Base-by-base conservation (phyloP, 2,113 vertebrate species). In the Pelobates fuscus region DNA sequence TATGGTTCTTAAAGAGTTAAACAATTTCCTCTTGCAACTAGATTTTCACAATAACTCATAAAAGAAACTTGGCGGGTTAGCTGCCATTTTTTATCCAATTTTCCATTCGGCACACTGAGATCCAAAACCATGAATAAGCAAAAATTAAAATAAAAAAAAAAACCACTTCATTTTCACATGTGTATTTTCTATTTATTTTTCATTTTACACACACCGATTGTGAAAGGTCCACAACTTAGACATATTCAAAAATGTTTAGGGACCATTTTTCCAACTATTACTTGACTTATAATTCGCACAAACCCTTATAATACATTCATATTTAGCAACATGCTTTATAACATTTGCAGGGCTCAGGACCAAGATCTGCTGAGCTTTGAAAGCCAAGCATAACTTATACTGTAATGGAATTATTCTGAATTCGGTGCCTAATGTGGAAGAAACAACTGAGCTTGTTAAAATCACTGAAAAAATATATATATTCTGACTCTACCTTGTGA, bases 41-140 rank as follows among this genome's bases (percentile, higher is more conserved):
- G 37, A 67, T 75, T 67, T 75, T 63, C 54, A 59, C 72, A 75
- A 75, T 67, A 67, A 60, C 52, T 67, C 66, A 58, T 75, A 75
- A 75, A 75, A 75, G 63, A 60, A 75, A 67, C 64, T 75, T 75
- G 72, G 72, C 72, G 67, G 72, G 54, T 46, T 59, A 41, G 37
- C n/a, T 60, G 24, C 37, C 27, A 66, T 74, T 75, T 32, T 58
- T 75, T 67, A 30, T 75, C 72, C 72, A 75, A 75, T 46, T 75
- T 75, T 75, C 72, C 72, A 75, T 75, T 75, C 52, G 59, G 71
- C 62, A 30, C 62, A 66, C 54, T 66, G 24, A 67, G 72, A 75
- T 75, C 63, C 72, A 75, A 67, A 67, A 75, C 67, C 71, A 75
- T 75, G 72, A 75, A 75, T 75, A 67, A 75, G 72, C 72, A 75